Conservation (phyloP, 2,113 vertebrate species). For the Myiopsitta monachus region DNA sequence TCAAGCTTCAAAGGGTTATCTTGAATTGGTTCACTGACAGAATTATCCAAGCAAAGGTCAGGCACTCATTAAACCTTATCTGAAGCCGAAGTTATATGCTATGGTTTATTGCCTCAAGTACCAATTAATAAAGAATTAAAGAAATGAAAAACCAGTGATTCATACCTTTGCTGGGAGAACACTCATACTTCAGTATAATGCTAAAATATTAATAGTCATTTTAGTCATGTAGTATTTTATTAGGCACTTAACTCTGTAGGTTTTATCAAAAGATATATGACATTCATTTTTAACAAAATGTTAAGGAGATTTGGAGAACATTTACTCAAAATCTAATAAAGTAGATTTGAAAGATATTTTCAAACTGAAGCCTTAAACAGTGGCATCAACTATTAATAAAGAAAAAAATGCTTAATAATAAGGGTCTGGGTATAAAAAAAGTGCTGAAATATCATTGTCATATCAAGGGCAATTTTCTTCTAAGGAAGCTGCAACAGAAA, state of each 20-base stretch:
- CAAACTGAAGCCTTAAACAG: conserved; percentile 59
- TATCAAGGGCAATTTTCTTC: conserved; percentile 42
- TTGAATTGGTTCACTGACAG: conserved; percentile 64
- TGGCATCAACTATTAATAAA: conserved; percentile 72
- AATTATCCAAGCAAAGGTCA: conserved; percentile 80
- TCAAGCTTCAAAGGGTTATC: conserved; percentile 68
- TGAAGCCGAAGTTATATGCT: conserved; percentile 75
- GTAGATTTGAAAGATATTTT: conserved; percentile 69
- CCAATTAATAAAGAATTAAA: conserved; percentile 84
- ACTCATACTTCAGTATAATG: conserved; percentile 72
- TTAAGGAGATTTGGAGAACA: conserved; percentile 65
- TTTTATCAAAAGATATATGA: conserved; percentile 77
- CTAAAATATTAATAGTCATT: conserved; percentile 77
- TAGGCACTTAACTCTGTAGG: conserved; percentile 73
- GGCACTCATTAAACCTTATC: conserved; percentile 81
- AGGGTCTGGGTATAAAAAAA: conserved; percentile 47
- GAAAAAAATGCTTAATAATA: conserved; percentile 69
- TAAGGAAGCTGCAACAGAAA: conserved; percentile 34
- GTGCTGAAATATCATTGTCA: conserved; percentile 49
- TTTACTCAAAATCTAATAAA: conserved; percentile 79
- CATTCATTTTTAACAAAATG: conserved; percentile 77
- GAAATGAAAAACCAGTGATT: conserved; percentile 80
- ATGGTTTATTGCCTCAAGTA: conserved; percentile 80
- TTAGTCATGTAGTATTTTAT: conserved; percentile 77
- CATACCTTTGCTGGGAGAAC: conserved; percentile 67